A percentile compares a stretch with the other conserved stretches of the same genome.
These are phyloP conservation scores for Nasonia giraulti DNA, from an alignment of 1,140 invertebrate species.

Conservation along the genomic window DNA sequence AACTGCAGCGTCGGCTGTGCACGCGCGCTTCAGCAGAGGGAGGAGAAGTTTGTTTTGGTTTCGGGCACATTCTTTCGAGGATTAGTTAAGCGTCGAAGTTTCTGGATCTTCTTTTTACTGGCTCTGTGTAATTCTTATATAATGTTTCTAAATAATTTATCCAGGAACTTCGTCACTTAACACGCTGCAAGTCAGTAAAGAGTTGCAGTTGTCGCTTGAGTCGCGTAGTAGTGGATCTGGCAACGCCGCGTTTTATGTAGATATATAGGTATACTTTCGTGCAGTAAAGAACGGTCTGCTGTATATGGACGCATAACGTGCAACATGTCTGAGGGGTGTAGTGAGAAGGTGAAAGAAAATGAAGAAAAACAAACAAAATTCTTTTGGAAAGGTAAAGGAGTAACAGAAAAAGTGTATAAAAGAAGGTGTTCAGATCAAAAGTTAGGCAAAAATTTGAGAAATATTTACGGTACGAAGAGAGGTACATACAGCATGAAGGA, in stretches of 20 bases:
- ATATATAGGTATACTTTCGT: conserved; percentile 16
- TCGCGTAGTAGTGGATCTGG: not conserved
- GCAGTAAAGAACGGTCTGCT: not conserved
- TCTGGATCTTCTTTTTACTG: too few relatives aligned
- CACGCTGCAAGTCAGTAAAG: not conserved
- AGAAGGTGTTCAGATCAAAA: not conserved
- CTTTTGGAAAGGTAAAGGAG: not conserved
- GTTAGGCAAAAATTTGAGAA: not conserved
- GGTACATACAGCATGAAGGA: not conserved
- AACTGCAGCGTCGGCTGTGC: too few relatives aligned
- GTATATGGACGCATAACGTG: not conserved
- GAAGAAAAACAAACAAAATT: not conserved
- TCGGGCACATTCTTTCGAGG: too few relatives aligned
- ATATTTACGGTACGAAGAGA: not conserved
- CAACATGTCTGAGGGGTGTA: not conserved
- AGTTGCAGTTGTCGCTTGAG: not conserved
- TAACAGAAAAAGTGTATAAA: not conserved
- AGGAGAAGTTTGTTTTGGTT: too few relatives aligned
- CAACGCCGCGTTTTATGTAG: not conserved
- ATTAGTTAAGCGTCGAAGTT: too few relatives aligned
- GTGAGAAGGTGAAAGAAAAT: not conserved
- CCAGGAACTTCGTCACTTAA: too few relatives aligned
- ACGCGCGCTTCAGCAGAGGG: too few relatives aligned
- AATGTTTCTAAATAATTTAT: too few relatives aligned
- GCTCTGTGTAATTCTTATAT: too few relatives aligned